Evolutionary conservation across 2,797 vertebrate genomes (phyloP).

Genomic region (Merluccius polli): DNA sequence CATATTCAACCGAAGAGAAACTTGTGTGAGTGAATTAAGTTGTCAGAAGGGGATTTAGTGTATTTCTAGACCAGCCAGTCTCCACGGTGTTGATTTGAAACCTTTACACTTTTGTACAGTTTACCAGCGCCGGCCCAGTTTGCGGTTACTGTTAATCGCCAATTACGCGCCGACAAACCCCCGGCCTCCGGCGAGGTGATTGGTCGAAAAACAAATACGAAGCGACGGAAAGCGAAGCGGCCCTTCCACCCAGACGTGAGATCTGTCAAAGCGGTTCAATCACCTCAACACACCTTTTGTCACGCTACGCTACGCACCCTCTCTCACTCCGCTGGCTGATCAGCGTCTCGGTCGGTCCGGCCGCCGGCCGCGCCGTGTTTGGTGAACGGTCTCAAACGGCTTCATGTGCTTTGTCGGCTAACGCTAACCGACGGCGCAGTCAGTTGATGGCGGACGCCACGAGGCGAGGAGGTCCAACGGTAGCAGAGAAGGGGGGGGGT

Average conservation of each 20-base stretch:
- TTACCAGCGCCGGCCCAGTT: not conserved
- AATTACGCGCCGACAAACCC: not conserved
- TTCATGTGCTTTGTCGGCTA: slow-evolving; percentile 35
- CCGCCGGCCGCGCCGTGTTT: slow-evolving; percentile 40
- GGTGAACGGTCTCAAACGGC: slow-evolving; percentile 2
- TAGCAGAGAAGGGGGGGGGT: slow-evolving; percentile 21
- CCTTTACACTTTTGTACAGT: not conserved
- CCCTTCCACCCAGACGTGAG: not conserved
- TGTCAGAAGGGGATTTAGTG: not conserved
- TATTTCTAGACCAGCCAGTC: not conserved
- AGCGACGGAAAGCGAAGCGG: not conserved
- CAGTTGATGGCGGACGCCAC: not conserved
- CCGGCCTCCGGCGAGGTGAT: not conserved
- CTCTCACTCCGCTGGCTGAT: slow-evolving; percentile 35
- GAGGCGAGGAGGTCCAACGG: slow-evolving; percentile 42
- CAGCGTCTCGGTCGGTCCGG: no score
- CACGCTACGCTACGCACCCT: not conserved
- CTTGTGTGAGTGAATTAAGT: not conserved
- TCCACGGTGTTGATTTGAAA: no score
- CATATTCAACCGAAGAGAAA: not conserved
- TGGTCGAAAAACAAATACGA: not conserved
- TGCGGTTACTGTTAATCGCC: not conserved
- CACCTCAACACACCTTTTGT: not conserved
- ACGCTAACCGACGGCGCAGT: slow-evolving; percentile 36
- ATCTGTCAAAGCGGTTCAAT: not conserved